These are phyloP conservation scores for Empis livida DNA, from an alignment of 2,888 invertebrate genomes.

Conservation along the genomic window DNA sequence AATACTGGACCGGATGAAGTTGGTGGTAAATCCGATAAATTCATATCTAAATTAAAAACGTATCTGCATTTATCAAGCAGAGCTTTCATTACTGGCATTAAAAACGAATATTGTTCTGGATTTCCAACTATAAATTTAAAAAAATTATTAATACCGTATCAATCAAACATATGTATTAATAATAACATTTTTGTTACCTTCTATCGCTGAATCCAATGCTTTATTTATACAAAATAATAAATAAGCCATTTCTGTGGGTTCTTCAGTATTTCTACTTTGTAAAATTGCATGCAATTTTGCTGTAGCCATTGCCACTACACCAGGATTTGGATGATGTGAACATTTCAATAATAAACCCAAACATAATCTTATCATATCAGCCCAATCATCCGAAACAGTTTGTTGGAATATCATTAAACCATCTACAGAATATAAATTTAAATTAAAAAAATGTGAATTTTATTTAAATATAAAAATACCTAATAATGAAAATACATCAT, in stretches of 20 bases:
- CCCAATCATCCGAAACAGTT: slow-evolving; percentile 39
- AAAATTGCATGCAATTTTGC: slow-evolving; percentile 46
- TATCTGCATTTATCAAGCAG: slow-evolving; percentile 40
- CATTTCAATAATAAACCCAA: slow-evolving; percentile 37
- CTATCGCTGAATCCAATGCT: slow-evolving; percentile 36
- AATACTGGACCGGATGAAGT: slow-evolving; percentile 43
- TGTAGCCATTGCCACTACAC: slow-evolving; percentile 46
- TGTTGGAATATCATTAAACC: slow-evolving; percentile 44
- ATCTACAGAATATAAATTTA: slow-evolving; percentile 25
- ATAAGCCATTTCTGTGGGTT: slow-evolving; percentile 43
- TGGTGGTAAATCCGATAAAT: slow-evolving; percentile 39
- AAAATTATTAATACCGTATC: neutral
- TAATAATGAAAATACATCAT: slow-evolving; percentile 41
- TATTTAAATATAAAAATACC: slow-evolving; percentile 11
- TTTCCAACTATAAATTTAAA: slow-evolving; percentile 29
- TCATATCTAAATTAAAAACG: slow-evolving; percentile 29
- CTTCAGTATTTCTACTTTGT: slow-evolving; percentile 41
- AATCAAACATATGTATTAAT: neutral
- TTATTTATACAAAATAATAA: slow-evolving; percentile 37
- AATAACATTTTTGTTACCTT: slow-evolving; percentile 23
- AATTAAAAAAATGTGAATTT: neutral
- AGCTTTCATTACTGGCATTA: slow-evolving; percentile 48
- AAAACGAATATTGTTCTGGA: slow-evolving; percentile 45
- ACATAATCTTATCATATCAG: slow-evolving; percentile 43
- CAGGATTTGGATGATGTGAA: slow-evolving; percentile 36